phyloP scores from a whole-genome alignment of 2,113 vertebrate genomes.

The Pachypanchax playfairii region DNA sequence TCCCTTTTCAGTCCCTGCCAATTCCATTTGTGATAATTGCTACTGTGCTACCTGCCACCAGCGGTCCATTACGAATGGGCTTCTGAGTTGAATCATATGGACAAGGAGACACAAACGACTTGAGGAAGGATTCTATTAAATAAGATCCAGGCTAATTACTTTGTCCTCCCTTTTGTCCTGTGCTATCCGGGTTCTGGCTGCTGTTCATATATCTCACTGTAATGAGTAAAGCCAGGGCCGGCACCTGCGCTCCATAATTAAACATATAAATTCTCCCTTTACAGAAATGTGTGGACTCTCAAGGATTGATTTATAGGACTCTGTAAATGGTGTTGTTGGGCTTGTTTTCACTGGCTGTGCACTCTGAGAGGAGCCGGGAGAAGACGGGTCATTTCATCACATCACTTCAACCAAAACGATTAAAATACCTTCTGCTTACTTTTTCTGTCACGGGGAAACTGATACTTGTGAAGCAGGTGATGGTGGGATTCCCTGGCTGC shows the following conservation, averaged over 20 bases:
- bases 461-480: slow-evolving; percentile 30
- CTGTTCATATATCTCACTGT: slow-evolving; percentile 82
- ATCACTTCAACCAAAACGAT: no score
- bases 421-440: slow-evolving; percentile 39
- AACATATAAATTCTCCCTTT: slow-evolving; percentile 84
- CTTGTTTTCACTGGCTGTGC: slow-evolving; percentile 73
- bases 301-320: slow-evolving; percentile 79
- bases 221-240: slow-evolving; percentile 80
- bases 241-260: slow-evolving; percentile 84
- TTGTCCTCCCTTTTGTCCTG: slow-evolving; percentile 82
- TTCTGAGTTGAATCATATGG: slow-evolving; percentile 76
- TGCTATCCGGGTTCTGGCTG: slow-evolving; percentile 58
- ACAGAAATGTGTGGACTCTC: slow-evolving; percentile 81
- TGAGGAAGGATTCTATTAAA: slow-evolving; percentile 79
- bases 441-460: slow-evolving; percentile 23
- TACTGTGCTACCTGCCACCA: slow-evolving; percentile 69
- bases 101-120: slow-evolving; percentile 65
- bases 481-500: no score
- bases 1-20: slow-evolving; percentile 65
- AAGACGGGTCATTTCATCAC: slow-evolving; percentile 70
- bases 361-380: slow-evolving; percentile 43
- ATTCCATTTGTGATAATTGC: slow-evolving; percentile 67
- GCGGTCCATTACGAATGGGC: slow-evolving; percentile 72
- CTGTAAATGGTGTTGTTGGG: slow-evolving; percentile 78
- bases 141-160: slow-evolving; percentile 81